phyloP scores from a whole-genome alignment of 2,113 vertebrate species.

The Gallinago paraguaiae region DNA sequence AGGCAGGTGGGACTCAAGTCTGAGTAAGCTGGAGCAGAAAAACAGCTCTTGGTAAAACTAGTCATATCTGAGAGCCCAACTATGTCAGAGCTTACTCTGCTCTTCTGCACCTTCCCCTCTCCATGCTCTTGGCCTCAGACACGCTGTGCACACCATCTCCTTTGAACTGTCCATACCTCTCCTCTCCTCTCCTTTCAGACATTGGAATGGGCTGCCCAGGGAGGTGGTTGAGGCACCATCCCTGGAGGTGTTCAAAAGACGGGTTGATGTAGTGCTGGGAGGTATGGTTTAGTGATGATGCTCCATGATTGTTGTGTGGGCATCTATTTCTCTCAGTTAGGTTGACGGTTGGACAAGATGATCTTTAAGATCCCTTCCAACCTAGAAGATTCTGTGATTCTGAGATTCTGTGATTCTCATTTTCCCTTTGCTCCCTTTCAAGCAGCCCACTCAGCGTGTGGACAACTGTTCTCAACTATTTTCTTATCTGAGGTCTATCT shows the following conservation, averaged over 20 bases:
- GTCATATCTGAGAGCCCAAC: background rate
- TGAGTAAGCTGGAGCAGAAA: background rate
- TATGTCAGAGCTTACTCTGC: background rate
- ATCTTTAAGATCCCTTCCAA: too few relatives aligned
- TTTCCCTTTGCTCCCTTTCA: background rate
- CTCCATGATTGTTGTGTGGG: too few relatives aligned
- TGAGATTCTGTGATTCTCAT: background rate
- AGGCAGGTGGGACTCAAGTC: background rate
- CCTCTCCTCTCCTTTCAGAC: background rate
- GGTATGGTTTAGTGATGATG: too few relatives aligned
- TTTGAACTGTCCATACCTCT: background rate
- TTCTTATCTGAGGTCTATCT: background rate
- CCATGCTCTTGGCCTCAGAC: background rate
- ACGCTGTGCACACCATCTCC: background rate
- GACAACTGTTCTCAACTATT: background rate
- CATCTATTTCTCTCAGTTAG: too few relatives aligned
- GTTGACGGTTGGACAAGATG: too few relatives aligned
- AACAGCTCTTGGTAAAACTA: background rate
- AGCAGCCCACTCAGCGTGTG: background rate
- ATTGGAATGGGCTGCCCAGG: too few relatives aligned
- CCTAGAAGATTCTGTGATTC: too few relatives aligned
- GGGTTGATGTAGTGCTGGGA: too few relatives aligned
- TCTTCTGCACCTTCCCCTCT: accelerated
- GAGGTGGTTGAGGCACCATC: too few relatives aligned
- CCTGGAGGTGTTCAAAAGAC: too few relatives aligned